A percentile compares a stretch with the other conserved stretches of the same genome.
Conservation (phyloP, 2,113 vertebrate genomes). For the Cyprinus carpio region DNA sequence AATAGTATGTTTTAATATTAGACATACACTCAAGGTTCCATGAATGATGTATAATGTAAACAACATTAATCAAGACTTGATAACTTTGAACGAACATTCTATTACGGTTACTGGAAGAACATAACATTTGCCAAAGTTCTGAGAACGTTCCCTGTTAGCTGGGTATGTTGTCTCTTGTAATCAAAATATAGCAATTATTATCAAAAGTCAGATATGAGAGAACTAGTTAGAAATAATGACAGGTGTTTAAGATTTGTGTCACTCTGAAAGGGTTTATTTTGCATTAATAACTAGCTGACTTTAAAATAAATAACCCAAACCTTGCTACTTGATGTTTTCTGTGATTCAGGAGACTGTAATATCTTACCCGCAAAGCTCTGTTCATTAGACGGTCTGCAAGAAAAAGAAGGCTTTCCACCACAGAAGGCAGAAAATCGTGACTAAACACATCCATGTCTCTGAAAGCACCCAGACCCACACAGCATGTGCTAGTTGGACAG, state of each 20-base stretch:
- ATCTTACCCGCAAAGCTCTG: slow-evolving; percentile 48
- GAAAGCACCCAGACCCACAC: slow-evolving; percentile 80
- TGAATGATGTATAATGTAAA: not conserved
- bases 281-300: not conserved
- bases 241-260: not conserved
- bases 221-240: not conserved
- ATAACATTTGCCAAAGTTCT: too few species aligned
- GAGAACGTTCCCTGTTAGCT: too few species aligned
- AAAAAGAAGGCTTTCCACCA: slow-evolving; percentile 74
- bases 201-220: not conserved
- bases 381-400: slow-evolving; percentile 75
- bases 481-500: slow-evolving; percentile 75
- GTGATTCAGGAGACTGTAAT: not conserved
- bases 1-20: not conserved
- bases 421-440: slow-evolving; percentile 79
- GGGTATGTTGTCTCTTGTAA: not conserved
- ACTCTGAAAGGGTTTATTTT: not conserved
- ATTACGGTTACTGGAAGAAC: too few species aligned
- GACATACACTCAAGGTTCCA: not conserved
- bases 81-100: too few species aligned
- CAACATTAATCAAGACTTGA: too few species aligned
- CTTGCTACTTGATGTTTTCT: not conserved
- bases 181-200: not conserved
- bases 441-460: slow-evolving; percentile 79
- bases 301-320: not conserved